Percentiles rank a stretch among this genome's conserved stretches.
phyloP scores from a whole-genome alignment of 1,140 invertebrate genomes.

The Charaxes varanes region DNA sequence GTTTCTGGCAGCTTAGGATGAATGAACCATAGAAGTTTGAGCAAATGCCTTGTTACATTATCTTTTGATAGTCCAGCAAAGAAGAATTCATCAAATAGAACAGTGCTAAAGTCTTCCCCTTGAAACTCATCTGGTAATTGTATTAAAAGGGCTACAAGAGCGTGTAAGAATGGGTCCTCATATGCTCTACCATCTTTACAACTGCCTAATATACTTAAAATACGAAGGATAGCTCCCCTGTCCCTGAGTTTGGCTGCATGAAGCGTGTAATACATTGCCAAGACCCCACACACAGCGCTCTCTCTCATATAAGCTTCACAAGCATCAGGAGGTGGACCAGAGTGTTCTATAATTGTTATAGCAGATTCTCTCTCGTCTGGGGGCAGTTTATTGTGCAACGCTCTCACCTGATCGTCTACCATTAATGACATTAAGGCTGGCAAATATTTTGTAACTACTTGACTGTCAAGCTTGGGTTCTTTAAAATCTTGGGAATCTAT shows the following conservation, averaged over 20 bases:
- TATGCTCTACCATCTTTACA: slow-evolving; percentile 94
- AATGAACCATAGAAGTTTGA: slow-evolving; percentile 95
- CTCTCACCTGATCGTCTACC: slow-evolving; percentile 96
- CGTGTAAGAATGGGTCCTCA: slow-evolving; percentile 96
- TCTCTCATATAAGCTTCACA: slow-evolving; percentile 93
- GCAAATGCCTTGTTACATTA: slow-evolving; percentile 94
- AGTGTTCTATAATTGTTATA: slow-evolving; percentile 95
- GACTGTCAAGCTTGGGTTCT: slow-evolving; percentile 94
- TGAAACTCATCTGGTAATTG: slow-evolving; percentile 94
- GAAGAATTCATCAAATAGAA: slow-evolving; percentile 97
- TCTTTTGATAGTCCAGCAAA: slow-evolving; percentile 91
- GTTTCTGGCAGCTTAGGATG: slow-evolving; percentile 88
- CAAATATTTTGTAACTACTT: slow-evolving; percentile 95
- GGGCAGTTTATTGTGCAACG: slow-evolving; percentile 89
- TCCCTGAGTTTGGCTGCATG: slow-evolving; percentile 89
- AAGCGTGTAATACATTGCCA: slow-evolving; percentile 96
- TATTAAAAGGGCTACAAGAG: slow-evolving; percentile 90
- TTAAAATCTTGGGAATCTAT: slow-evolving; percentile 96
- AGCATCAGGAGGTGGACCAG: slow-evolving; percentile 92
- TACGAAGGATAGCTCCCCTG: slow-evolving; percentile 88
- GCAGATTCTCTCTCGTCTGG: slow-evolving; percentile 95
- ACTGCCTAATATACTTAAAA: slow-evolving; percentile 90
- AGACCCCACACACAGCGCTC: slow-evolving; percentile 91
- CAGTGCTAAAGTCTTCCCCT: slow-evolving; percentile 95
- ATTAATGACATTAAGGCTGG: slow-evolving; percentile 95